Evolutionary conservation across 1,140 invertebrate species (phyloP).

Genomic region (Trichogramma pretiosum): DNA sequence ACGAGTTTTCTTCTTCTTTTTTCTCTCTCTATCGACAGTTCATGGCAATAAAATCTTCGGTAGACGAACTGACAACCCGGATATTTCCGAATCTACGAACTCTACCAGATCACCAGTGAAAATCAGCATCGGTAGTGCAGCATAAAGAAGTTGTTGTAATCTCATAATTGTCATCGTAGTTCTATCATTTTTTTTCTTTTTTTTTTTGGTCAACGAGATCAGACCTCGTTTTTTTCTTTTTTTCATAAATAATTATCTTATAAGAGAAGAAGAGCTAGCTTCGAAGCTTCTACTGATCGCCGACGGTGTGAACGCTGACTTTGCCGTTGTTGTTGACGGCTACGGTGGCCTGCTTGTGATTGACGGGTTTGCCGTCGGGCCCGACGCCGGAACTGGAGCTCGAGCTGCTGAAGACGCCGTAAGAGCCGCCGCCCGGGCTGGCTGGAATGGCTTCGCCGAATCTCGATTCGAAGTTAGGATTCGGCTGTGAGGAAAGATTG

Average conservation of each 20-base stretch:
- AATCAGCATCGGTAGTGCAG: neutral
- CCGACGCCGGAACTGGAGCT: conserved; percentile 51
- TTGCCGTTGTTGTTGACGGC: conserved; percentile 65
- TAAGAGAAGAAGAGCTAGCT: too few species aligned
- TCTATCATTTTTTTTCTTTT: too few species aligned
- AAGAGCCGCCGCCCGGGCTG: conserved; percentile 40
- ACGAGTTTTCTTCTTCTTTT: too few species aligned
- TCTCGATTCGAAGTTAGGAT: conserved; percentile 53
- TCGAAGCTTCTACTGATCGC: conserved; percentile 29
- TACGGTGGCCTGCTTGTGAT: conserved; percentile 51
- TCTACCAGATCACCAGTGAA: neutral
- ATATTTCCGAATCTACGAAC: conserved; percentile 1
- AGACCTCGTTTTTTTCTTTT: too few species aligned
- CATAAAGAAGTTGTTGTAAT: neutral
- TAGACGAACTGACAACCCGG: neutral
- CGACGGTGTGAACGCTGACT: conserved; percentile 52
- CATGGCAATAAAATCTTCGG: conserved; percentile 1
- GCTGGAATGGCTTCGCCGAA: conserved; percentile 37
- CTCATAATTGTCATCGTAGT: too few species aligned
- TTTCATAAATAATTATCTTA: too few species aligned
- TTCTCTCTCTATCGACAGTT: conserved; percentile 1
- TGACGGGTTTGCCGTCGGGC: conserved; percentile 50
- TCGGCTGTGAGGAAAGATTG: conserved; percentile 35
- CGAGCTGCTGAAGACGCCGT: conserved; percentile 54
- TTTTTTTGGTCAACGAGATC: too few species aligned